Evolutionary conservation across 2,113 vertebrate genomes (phyloP).

Genomic region (Chamaea fasciata): DNA sequence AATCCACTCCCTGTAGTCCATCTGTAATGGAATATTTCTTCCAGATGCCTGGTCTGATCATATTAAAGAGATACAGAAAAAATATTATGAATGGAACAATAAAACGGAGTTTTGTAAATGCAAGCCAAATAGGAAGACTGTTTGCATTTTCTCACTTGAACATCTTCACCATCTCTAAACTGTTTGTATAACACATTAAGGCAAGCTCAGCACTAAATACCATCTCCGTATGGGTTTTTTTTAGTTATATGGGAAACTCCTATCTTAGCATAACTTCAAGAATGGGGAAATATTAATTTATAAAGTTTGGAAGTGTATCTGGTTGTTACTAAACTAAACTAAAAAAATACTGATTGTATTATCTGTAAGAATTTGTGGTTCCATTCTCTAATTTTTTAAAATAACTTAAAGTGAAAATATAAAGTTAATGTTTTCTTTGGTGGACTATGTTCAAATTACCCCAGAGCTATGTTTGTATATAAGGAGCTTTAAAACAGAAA

Average conservation of each 20-base stretch:
- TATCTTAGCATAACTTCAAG: neutral
- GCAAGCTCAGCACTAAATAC: neutral
- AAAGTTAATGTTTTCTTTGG: neutral
- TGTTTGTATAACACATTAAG: neutral
- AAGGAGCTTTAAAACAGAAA: neutral
- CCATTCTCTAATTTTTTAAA: neutral
- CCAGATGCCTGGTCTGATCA: neutral
- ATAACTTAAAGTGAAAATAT: neutral
- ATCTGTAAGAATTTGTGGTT: neutral
- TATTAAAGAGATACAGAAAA: neutral
- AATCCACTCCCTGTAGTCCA: neutral
- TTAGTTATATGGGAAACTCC: neutral
- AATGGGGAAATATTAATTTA: neutral
- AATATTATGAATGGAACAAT: neutral
- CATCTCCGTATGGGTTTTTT: neutral
- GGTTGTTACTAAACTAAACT: neutral
- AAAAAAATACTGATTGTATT: neutral
- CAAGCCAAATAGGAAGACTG: neutral
- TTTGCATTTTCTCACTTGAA: neutral
- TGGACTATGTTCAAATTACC: neutral
- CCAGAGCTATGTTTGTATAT: neutral
- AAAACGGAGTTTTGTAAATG: neutral
- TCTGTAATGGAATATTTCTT: neutral
- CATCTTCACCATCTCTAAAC: neutral
- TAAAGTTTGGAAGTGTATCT: neutral